These are phyloP conservation scores for Venustaconcha ellipsiformis DNA, from an alignment of 1,140 invertebrate genomes.

Conservation along the genomic window DNA sequence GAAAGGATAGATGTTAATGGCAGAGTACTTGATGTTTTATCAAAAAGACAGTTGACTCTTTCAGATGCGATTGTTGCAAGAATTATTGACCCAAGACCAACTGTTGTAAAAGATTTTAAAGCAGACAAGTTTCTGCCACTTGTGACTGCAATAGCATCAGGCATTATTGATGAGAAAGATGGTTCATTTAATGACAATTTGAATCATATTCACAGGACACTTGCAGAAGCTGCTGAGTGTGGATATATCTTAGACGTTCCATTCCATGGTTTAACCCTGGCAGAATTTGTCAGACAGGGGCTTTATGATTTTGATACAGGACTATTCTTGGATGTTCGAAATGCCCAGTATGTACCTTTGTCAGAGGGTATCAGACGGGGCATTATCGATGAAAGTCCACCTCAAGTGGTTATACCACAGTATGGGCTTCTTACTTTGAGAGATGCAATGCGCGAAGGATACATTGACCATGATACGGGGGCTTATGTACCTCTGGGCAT, in stretches of 20 bases:
- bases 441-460: conserved; percentile 20
- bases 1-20: conserved; percentile 82
- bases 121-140: conserved; percentile 75
- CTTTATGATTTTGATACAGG: conserved; percentile 35
- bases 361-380: conserved; percentile 25
- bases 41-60: conserved; percentile 64
- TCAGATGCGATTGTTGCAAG: conserved; percentile 24
- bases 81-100: conserved; percentile 26
- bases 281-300: conserved; percentile 50
- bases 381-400: conserved; percentile 21
- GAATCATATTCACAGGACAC: conserved; percentile 76
- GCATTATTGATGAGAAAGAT: conserved; percentile 83
- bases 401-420: conserved; percentile 27
- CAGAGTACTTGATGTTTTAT: conserved; percentile 81
- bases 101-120: conserved; percentile 42
- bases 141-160: conserved; percentile 84
- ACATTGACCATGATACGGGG: conserved; percentile 26
- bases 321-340: conserved; percentile 28
- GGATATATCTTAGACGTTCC: conserved; percentile 62
- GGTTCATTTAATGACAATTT: conserved; percentile 80
- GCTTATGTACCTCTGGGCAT: conserved; percentile 31
- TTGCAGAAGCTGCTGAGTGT: conserved; percentile 70
- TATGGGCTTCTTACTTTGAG: conserved; percentile 22
- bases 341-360: conserved; percentile 16
- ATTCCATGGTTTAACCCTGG: conserved; percentile 39